Percentiles rank a stretch among this genome's conserved stretches.
Evolutionary conservation across 2,888 invertebrate genomes (phyloP).

Genomic region (Rhagophthalmus giganteus): DNA sequence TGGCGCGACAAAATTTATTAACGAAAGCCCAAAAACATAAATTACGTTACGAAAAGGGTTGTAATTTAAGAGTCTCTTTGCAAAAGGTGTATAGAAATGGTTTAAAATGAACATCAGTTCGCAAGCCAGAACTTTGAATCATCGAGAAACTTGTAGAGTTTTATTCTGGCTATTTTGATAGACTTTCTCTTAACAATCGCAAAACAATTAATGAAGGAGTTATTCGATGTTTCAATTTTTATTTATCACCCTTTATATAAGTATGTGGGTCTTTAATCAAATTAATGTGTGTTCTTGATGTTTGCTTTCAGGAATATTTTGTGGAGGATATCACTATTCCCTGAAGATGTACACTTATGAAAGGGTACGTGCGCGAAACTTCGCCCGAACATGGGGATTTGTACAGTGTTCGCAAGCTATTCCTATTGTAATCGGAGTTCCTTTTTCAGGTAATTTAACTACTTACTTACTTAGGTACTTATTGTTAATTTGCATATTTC

Average conservation of each 20-base stretch:
- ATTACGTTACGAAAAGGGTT: too few species aligned
- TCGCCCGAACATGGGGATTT: conserved; percentile 87
- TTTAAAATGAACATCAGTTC: too few species aligned
- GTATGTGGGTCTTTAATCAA: too few species aligned
- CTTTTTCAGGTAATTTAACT: conserved; percentile 69
- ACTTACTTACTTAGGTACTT: too few species aligned
- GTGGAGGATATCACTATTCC: conserved; percentile 86
- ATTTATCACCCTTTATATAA: too few species aligned
- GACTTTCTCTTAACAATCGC: background rate
- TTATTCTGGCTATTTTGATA: background rate
- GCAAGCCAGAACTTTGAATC: background rate
- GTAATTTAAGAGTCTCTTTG: too few species aligned
- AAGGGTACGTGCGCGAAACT: conserved; percentile 80
- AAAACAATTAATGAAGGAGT: too few species aligned
- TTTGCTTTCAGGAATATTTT: conserved; percentile 77
- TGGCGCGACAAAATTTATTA: too few species aligned
- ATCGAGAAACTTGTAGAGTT: background rate
- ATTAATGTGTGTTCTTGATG: too few species aligned
- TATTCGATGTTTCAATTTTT: background rate
- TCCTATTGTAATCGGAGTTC: conserved; percentile 82
- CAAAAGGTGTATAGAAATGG: too few species aligned
- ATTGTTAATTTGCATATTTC: too few species aligned
- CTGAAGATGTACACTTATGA: conserved; percentile 90
- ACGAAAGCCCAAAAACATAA: too few species aligned
- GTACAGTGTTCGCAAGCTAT: conserved; percentile 86